Conservation (phyloP, 2,888 invertebrate genomes). For the Apamea sordens region DNA sequence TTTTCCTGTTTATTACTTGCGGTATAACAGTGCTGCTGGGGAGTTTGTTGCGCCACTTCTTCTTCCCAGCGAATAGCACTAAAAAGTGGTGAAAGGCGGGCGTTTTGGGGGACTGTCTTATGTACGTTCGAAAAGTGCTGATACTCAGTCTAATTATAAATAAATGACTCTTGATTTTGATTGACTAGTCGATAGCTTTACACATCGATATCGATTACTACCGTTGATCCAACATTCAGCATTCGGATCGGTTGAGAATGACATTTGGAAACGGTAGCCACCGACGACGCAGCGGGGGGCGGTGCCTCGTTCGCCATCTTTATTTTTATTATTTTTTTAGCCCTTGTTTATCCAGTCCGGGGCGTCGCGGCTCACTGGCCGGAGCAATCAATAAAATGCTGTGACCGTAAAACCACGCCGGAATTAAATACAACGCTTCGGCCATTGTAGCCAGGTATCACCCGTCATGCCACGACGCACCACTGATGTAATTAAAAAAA, state of each 20-base stretch:
- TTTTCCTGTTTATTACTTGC: background rate
- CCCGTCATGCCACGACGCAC: slow-evolving; percentile 71
- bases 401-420: slow-evolving; percentile 84
- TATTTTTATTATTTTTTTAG: slow-evolving; percentile 84
- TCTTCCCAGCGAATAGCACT: background rate
- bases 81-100: background rate
- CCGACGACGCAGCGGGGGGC: slow-evolving; percentile 85
- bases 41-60: background rate
- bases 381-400: slow-evolving; percentile 88
- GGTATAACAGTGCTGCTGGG: background rate
- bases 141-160: background rate
- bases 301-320: slow-evolving; percentile 86
- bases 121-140: background rate
- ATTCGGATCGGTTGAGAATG: slow-evolving; percentile 80
- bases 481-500: slow-evolving; percentile 79
- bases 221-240: slow-evolving; percentile 61
- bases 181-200: background rate
- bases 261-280: slow-evolving; percentile 89
- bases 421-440: slow-evolving; percentile 84
- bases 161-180: background rate
- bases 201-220: slow-evolving; percentile 62
- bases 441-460: slow-evolving; percentile 73
- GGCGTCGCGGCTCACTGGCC: slow-evolving; percentile 85
- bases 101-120: background rate
- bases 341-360: slow-evolving; percentile 88